Evolutionary conservation across 1,140 invertebrate genomes (phyloP).

Genomic region (Steinernema feltiae): DNA sequence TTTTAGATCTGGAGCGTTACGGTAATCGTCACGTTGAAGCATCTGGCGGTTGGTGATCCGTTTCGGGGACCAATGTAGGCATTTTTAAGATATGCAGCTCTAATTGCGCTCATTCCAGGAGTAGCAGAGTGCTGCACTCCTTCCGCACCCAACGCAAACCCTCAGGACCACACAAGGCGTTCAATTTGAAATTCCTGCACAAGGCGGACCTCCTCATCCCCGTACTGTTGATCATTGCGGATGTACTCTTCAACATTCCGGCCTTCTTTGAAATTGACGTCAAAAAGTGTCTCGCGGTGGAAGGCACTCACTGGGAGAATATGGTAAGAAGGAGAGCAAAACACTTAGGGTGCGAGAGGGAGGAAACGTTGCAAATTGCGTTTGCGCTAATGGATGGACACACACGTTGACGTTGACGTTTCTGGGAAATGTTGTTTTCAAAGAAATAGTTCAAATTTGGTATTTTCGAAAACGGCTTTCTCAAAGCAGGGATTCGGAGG

Average conservation of each 20-base stretch:
- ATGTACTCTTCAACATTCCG: not conserved
- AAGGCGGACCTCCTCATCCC: not conserved
- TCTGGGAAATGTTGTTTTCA: no score
- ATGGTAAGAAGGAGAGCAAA: not conserved
- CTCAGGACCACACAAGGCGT: not conserved
- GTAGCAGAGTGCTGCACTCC: not conserved
- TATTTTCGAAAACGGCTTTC: no score
- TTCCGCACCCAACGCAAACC: conserved; percentile 2
- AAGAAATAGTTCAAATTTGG: no score
- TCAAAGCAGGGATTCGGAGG: no score
- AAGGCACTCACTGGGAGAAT: not conserved
- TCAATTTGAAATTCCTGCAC: not conserved
- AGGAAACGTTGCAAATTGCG: not conserved
- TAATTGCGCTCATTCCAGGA: not conserved
- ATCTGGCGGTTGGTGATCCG: not conserved
- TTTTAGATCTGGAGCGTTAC: not conserved
- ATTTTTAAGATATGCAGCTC: not conserved
- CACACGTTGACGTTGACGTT: no score
- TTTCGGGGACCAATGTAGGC: not conserved
- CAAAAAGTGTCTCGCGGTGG: not conserved
- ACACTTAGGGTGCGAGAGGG: not conserved
- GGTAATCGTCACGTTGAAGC: not conserved
- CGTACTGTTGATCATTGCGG: not conserved
- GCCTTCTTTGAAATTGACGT: not conserved
- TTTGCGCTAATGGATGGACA: no score